Evolutionary conservation across 1,140 invertebrate species (phyloP).

Genomic region (Drosophila willistoni): DNA sequence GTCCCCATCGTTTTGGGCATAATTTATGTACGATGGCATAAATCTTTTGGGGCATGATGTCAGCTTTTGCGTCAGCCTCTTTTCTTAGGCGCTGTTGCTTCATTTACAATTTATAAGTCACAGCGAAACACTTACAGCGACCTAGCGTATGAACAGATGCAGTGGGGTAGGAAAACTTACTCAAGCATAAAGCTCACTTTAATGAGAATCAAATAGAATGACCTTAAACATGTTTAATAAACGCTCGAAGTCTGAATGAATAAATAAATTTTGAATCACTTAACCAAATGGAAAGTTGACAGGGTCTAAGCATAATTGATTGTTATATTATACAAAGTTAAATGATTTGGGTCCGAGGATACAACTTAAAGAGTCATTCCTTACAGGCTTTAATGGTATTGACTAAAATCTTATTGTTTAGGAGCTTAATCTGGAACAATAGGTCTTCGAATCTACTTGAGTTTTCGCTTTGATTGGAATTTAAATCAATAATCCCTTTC

Average conservation of each 20-base stretch:
- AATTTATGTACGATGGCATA: conserved; percentile 38
- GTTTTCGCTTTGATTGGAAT: not conserved
- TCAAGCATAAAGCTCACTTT: not conserved
- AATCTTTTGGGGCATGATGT: conserved; percentile 54
- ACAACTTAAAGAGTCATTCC: too few relatives aligned
- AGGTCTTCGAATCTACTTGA: not conserved
- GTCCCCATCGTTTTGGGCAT: conserved; percentile 14
- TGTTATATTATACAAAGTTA: not conserved
- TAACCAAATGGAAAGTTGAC: not conserved
- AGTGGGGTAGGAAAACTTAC: conserved; percentile 4
- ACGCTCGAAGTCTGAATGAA: not conserved
- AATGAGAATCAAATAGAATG: conserved; percentile 5
- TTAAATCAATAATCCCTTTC: conserved; percentile 5
- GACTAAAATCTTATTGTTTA: too few relatives aligned
- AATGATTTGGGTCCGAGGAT: too few relatives aligned
- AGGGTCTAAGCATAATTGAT: not conserved
- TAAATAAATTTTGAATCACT: not conserved
- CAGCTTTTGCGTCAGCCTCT: conserved; percentile 35
- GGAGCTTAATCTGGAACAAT: not conserved
- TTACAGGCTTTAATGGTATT: too few relatives aligned
- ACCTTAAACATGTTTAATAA: conserved; percentile 9
- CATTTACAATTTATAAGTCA: conserved; percentile 57
- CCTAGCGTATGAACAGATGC: conserved; percentile 4
- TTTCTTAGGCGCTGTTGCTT: conserved; percentile 19
- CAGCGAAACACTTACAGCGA: conserved; percentile 36